Evolutionary conservation across 2,888 invertebrate genomes (phyloP), one percentile per base, ranked within the genome.

Genomic region (Brachylomia viminalis): DNA sequence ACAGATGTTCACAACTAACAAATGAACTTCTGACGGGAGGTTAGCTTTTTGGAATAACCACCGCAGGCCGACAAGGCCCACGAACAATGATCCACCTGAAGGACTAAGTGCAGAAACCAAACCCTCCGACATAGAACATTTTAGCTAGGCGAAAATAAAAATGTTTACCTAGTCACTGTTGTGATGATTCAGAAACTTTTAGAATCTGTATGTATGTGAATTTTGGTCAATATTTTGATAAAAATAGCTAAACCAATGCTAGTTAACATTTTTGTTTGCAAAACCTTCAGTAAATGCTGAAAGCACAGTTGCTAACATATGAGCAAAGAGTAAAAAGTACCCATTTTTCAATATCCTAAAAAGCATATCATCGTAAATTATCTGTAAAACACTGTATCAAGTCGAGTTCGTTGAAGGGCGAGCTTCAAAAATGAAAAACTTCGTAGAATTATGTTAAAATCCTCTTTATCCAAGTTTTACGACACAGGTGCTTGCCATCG

Each of bases 401-500:
- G 38, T 62, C 20, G 78, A 54, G 20, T 58, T 68, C 10, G n/a
- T 27, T 52, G 59, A 62, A 67, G 38, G 67, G 61, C 67, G 52
- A 71, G 66, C 69, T 71, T 59, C 52, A 73, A 74, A 54, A 74
- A 76, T 64, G 66, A 72, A 77, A 86, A 88, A 87, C 77, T 86
- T 89, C 68, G 77, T 72, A 70, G 82, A 89, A 91, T 91, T 92
- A 92, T 92, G 90, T 82, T 89, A 89, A 91, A 90, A 91, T 90
- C 86, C 86, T 84, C 89, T 90, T 91, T 88, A 90, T 86, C 89
- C 88, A 92, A 92, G 89, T 93, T 92, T 88, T 79, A 82, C 82
- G 89, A 81, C 89, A 83, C 92, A 92, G 92, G 91, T 92, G 92
- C 87, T 90, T 86, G 82, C 77, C 83, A 86, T 80, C 82, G 78